A percentile compares a stretch with the other conserved stretches of the same genome.
These are phyloP conservation scores for Riparia riparia DNA, from an alignment of 2,113 vertebrate genomes.

Conservation along the genomic window DNA sequence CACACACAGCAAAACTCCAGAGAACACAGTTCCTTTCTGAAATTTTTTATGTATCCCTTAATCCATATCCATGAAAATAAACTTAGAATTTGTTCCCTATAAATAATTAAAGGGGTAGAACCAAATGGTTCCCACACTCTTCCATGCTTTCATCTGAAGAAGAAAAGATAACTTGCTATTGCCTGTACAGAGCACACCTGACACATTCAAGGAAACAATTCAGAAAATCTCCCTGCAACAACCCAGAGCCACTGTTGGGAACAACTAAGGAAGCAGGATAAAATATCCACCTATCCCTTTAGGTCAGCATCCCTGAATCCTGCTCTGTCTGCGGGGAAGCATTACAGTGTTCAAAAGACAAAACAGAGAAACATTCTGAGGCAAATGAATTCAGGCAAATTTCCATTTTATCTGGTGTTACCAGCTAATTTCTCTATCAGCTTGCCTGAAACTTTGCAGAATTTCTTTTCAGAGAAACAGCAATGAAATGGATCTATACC, in stretches of 20 bases:
- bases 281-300: neutral
- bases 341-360: neutral
- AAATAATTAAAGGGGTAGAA: neutral
- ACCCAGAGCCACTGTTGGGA: neutral
- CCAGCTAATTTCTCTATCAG: neutral
- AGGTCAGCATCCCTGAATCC: neutral
- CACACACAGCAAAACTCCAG: neutral
- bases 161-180: neutral
- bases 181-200: neutral
- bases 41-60: constrained; percentile 7
- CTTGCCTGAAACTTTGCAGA: neutral
- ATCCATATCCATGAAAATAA: neutral
- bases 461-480: neutral
- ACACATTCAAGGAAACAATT: neutral
- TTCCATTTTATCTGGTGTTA: neutral
- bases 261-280: neutral
- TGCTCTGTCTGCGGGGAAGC: neutral
- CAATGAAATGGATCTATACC: neutral
- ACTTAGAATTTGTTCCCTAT: neutral
- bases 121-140: neutral
- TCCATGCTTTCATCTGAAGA: neutral
- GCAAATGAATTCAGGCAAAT: neutral
- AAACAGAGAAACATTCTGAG: neutral
- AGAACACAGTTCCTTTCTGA: constrained; percentile 9
- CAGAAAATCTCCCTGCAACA: neutral